Percentiles rank a stretch among this genome's conserved stretches.
phyloP scores from a whole-genome alignment of 2,888 invertebrate species.

The Stenoptilia bipunctidactyla region DNA sequence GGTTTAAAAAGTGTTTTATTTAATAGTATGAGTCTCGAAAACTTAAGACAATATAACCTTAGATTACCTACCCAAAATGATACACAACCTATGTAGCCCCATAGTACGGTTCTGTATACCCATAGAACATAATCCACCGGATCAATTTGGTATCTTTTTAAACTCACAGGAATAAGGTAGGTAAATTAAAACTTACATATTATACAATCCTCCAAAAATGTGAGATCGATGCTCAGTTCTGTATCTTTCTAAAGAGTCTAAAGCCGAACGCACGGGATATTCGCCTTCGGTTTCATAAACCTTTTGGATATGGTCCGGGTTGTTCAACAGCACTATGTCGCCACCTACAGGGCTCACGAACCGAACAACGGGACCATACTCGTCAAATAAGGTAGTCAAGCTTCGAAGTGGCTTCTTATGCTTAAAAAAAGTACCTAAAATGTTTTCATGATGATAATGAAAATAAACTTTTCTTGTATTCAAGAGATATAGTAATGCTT shows the following conservation, averaged over 20 bases:
- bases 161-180: too few relatives aligned
- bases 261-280: constrained; percentile 70
- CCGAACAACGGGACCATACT: constrained; percentile 76
- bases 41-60: too few relatives aligned
- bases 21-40: too few relatives aligned
- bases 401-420: constrained; percentile 35
- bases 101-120: too few relatives aligned
- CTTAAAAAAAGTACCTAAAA: constrained; percentile 34
- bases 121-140: too few relatives aligned
- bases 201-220: constrained; percentile 67
- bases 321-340: constrained; percentile 74
- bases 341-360: constrained; percentile 75
- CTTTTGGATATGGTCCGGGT: constrained; percentile 75
- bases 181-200: constrained; percentile 54
- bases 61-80: too few relatives aligned
- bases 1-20: too few relatives aligned
- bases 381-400: constrained; percentile 46
- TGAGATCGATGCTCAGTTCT: constrained; percentile 68
- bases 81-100: too few relatives aligned
- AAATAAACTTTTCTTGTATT: not conserved
- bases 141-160: too few relatives aligned
- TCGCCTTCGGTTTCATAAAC: constrained; percentile 74
- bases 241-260: constrained; percentile 76
- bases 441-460: not conserved
- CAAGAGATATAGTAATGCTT: too few relatives aligned